Percentiles rank a stretch among this genome's conserved stretches.
Conservation (phyloP, 2,797 vertebrate species). For the Agapornis canus region DNA sequence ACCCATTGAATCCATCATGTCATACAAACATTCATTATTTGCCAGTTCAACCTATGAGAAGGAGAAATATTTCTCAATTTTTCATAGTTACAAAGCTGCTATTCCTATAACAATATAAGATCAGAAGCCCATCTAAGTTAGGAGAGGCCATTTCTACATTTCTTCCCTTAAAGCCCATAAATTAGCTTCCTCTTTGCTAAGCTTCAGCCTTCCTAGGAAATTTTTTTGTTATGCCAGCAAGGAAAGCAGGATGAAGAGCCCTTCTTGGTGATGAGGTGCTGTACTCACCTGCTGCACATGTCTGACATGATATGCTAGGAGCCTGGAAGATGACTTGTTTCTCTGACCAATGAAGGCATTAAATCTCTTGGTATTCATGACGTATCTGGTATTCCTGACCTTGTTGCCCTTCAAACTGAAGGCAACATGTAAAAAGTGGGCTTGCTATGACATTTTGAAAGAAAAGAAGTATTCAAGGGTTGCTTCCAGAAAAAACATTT, state of each 20-base stretch:
- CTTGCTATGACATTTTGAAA: background rate
- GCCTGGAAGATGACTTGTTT: background rate
- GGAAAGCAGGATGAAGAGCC: background rate
- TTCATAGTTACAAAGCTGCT: background rate
- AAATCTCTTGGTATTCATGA: background rate
- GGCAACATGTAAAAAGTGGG: background rate
- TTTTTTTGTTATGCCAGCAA: background rate
- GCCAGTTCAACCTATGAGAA: background rate
- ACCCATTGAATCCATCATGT: background rate
- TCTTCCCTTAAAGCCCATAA: background rate
- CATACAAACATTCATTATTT: background rate
- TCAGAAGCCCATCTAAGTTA: background rate
- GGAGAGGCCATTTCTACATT: background rate
- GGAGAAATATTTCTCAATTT: background rate
- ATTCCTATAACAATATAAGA: accelerated
- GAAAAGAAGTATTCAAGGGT: background rate
- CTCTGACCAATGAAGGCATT: background rate
- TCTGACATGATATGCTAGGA: background rate
- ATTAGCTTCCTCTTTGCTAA: background rate
- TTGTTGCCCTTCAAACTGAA: background rate
- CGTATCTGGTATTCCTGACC: background rate
- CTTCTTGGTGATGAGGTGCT: background rate
- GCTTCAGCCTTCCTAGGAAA: background rate
- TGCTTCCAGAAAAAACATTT: background rate
- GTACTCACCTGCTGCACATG: background rate